Conservation (phyloP, 2,888 invertebrate species). For the Caenorhabditis parvicauda region DNA sequence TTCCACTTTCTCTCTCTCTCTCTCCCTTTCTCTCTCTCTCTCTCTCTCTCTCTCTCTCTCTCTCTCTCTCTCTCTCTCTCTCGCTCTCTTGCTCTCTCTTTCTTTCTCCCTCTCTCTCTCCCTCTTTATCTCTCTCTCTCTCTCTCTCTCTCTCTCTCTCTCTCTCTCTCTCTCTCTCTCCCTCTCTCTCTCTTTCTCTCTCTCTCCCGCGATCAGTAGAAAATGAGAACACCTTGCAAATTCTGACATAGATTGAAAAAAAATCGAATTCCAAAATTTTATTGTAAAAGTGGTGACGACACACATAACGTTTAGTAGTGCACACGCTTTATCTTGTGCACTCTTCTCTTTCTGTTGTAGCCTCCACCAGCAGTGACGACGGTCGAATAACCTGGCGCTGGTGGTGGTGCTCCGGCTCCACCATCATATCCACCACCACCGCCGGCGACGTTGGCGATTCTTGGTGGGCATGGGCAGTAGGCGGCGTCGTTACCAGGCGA, state of each 20-base stretch:
- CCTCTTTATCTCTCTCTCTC: neutral
- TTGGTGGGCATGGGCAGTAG: slow-evolving; percentile 17
- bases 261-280: too few species aligned
- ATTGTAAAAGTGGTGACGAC: too few species aligned
- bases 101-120: neutral
- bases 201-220: too few species aligned
- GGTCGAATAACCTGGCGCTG: neutral
- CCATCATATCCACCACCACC: neutral
- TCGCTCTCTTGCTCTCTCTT: neutral
- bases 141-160: neutral
- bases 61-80: slow-evolving; percentile 4
- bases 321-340: too few species aligned
- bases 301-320: too few species aligned
- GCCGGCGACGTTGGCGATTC: slow-evolving; percentile 2
- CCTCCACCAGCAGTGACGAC: too few species aligned
- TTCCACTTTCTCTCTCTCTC: neutral
- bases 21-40: neutral
- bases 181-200: too few species aligned
- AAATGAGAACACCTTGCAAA: too few species aligned
- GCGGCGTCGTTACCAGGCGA: slow-evolving; percentile 9
- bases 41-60: neutral
- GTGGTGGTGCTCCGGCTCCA: neutral
- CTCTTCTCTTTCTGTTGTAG: too few species aligned
- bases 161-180: too few species aligned
- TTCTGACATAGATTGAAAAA: too few species aligned